A percentile compares a stretch with the other conserved stretches of the same genome.
Conservation (phyloP, 2,888 invertebrate species). For the Mycalesis mineus region DNA sequence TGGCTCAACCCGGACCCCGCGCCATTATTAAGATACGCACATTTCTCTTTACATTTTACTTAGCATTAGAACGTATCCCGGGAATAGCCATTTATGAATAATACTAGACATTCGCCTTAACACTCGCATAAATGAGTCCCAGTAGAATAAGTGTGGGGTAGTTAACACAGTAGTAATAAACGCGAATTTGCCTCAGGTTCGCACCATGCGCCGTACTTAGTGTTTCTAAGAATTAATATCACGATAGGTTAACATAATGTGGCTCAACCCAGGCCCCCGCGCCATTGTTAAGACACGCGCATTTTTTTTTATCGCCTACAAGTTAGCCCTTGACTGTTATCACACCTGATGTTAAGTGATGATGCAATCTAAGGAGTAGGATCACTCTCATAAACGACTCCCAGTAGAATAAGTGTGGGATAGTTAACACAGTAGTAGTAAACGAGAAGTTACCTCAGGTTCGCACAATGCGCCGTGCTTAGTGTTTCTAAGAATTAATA, state of each 20-base stretch:
- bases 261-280: constrained; percentile 58
- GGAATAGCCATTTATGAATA: too few relatives aligned
- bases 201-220: constrained; percentile 34
- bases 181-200: constrained; percentile 21
- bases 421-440: constrained; percentile 12
- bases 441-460: constrained; percentile 21
- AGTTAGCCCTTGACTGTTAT: neutral
- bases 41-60: too few relatives aligned
- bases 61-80: too few relatives aligned
- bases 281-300: constrained; percentile 70
- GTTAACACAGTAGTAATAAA: constrained; percentile 14
- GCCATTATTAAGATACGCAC: too few relatives aligned
- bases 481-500: constrained; percentile 62
- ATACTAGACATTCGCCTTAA: constrained; percentile 2
- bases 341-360: too few relatives aligned
- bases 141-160: neutral
- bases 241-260: constrained; percentile 64
- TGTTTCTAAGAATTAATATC: constrained; percentile 62
- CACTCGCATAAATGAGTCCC: neutral
- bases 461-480: constrained; percentile 31
- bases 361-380: too few relatives aligned
- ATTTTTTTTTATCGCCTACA: too few relatives aligned
- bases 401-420: neutral
- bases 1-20: too few relatives aligned
- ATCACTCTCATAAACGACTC: neutral